phyloP scores from a whole-genome alignment of 2,113 vertebrate species.

The Cinclus cinclus region DNA sequence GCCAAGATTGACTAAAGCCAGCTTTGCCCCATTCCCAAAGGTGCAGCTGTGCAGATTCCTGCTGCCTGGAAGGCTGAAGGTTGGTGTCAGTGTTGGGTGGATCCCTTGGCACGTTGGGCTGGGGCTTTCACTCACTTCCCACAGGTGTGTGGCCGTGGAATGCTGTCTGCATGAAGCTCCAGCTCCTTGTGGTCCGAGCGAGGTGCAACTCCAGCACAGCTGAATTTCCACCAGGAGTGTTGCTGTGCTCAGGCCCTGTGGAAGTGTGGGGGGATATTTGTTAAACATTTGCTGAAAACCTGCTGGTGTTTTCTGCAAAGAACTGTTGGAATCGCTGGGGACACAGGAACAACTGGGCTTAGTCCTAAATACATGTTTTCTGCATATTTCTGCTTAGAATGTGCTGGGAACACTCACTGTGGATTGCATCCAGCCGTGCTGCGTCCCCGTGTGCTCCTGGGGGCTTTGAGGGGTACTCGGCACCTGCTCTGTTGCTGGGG shows the following conservation, averaged over 20 bases:
- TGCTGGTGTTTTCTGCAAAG: not conserved
- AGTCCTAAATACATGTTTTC: fast-evolving
- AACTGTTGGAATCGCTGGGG: fast-evolving
- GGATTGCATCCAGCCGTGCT: not conserved
- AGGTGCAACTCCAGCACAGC: not conserved
- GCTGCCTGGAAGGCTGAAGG: not conserved
- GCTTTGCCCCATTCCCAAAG: not conserved
- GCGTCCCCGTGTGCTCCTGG: fast-evolving
- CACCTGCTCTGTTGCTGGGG: not conserved
- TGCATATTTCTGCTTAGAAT: fast-evolving
- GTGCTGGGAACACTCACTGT: not conserved
- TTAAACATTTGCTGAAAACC: not conserved
- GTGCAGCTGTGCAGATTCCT: not conserved
- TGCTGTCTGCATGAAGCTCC: not conserved
- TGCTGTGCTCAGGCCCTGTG: not conserved
- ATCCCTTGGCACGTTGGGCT: fast-evolving
- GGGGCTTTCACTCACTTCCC: not conserved
- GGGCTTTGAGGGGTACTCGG: not conserved
- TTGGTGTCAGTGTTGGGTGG: fast-evolving
- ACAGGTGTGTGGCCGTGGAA: not conserved
- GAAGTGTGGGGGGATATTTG: no score
- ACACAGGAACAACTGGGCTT: fast-evolving
- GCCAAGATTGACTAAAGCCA: not conserved
- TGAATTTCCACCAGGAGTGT: fast-evolving
- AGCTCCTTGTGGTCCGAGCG: not conserved